phyloP scores from a whole-genome alignment of 37 sponge, comb jelly and placozoan species.

The Beroe ovata region DNA sequence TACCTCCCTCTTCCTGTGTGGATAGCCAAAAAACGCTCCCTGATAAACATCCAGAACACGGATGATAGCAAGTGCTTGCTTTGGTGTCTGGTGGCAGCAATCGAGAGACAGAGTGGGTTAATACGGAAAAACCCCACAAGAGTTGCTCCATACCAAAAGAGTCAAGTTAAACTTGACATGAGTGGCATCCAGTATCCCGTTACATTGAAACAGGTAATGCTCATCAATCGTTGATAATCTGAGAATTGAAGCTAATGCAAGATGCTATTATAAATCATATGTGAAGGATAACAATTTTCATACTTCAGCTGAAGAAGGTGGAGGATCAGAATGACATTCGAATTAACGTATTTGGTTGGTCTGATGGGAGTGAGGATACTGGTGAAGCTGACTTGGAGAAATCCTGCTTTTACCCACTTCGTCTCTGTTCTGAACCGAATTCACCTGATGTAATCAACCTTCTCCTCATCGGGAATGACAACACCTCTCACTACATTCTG shows the following conservation, averaged over 20 bases:
- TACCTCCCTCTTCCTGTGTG: not conserved
- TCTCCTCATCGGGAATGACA: not conserved
- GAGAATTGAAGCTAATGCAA: no score
- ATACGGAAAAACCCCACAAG: not conserved
- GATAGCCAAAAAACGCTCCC: not conserved
- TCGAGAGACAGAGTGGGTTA: not conserved
- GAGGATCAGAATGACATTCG: not conserved
- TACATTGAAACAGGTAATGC: not conserved
- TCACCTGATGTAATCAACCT: not conserved
- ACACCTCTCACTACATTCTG: not conserved
- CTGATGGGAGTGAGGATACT: not conserved
- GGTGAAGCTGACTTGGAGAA: not conserved
- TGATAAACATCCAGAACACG: slow-evolving; percentile 31
- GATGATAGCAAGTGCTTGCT: not conserved
- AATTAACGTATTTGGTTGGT: slow-evolving; percentile 14
- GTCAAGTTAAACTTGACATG: not conserved
- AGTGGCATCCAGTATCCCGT: not conserved
- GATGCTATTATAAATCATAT: no score
- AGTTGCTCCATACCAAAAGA: not conserved
- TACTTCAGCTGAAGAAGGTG: not conserved
- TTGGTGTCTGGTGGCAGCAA: slow-evolving; percentile 8
- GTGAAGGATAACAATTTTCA: not conserved
- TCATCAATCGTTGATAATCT: no score
- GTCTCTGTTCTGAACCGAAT: not conserved
- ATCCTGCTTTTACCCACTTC: not conserved